Evolutionary conservation across 2,113 vertebrate species (phyloP).

Genomic region (Alethe diademata): DNA sequence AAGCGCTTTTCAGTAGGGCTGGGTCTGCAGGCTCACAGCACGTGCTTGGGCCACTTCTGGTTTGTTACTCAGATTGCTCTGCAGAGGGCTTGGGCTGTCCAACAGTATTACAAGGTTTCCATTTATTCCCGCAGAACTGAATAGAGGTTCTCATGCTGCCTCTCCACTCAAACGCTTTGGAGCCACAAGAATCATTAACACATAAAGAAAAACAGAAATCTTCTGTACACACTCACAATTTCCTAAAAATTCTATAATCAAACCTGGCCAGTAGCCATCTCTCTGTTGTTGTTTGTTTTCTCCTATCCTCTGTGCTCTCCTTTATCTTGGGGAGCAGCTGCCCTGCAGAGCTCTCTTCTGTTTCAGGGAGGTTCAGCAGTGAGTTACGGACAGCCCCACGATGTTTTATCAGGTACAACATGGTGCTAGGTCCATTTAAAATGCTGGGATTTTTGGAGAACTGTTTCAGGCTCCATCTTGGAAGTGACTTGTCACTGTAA

Average conservation of each 20-base stretch:
- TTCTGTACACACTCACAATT: background rate
- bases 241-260: background rate
- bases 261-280: background rate
- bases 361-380: background rate
- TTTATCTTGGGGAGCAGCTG: background rate
- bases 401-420: background rate
- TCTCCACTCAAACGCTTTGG: background rate
- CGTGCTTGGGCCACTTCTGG: background rate
- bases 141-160: background rate
- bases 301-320: background rate
- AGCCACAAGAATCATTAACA: background rate
- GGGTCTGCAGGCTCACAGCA: background rate
- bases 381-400: background rate
- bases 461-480: background rate
- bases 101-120: background rate
- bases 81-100: background rate
- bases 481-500: background rate
- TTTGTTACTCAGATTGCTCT: background rate
- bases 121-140: background rate
- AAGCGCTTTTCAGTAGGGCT: background rate
- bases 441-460: background rate
- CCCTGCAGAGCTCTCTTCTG: background rate
- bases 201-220: background rate
- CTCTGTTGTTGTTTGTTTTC: background rate
- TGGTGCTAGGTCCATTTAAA: background rate